Evolutionary conservation across 2,888 invertebrate species (phyloP), one percentile per base, ranked within the genome.

Genomic region (Ichneumon xanthorius): DNA sequence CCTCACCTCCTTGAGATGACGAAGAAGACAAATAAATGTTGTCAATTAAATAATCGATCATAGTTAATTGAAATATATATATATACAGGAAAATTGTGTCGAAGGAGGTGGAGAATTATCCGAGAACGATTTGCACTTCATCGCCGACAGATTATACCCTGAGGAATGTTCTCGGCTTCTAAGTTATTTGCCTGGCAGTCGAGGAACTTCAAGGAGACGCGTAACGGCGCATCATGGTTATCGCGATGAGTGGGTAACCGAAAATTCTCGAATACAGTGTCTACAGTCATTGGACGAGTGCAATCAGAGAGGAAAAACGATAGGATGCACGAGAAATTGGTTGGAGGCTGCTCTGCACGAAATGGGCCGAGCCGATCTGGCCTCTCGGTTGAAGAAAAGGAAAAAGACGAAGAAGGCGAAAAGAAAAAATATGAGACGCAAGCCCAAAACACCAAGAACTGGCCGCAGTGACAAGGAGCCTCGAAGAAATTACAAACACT

Each of bases 311-410:
- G 81, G 81, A 14, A 70, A 22, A 30, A 78, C 63, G 9, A 65
- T 55, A 11, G 85, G 81, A 50, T 84, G 77, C 53, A 82, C 87
- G 30, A 82, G 61, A 79, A 82, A 82, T 16, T 73, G 82, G 83
- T 61, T 84, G 11, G 80, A 81, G 40, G 45, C 26, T 11, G 48
- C 67, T 7, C 68, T 84, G 26, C 83, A 68, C 6, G 80, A 80
- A 83, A 68, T 87, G 53, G 86, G 86, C 45, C 84, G 86, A 53
- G 71, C 75, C 33, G 85, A 87, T 83, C 55, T 86, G 33, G 79
- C 40, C 0, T 37, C 82, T 26, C 14, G 81, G 14, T 67, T 87
- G 68, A 80, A 58, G 33, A 86, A 81, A 73, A 55, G 19, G 9
- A 4, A 67, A 26, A 77, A 61, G 19, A 3, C 14, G 16, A 70